Evolutionary conservation across 2,113 vertebrate species (phyloP), one percentile per base, ranked within the genome.

Genomic region (Crotalus helleri): DNA sequence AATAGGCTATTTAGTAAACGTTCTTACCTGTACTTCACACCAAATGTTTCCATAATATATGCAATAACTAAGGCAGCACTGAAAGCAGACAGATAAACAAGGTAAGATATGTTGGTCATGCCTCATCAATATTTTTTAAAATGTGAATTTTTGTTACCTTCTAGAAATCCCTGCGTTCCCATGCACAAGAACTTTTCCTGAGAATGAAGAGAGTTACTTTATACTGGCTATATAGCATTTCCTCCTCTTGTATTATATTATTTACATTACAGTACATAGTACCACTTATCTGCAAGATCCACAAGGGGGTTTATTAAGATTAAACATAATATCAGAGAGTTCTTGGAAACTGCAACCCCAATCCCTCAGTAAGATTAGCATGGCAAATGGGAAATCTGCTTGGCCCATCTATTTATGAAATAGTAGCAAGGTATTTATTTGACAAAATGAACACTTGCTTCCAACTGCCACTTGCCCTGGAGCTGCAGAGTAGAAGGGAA

Each of bases 21-120:
- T 44, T 55, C 96, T 96, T 96, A 99, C 99, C 99, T 99, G 98
- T 99, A 99, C 95, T 99, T 99, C 96, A 99, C 98, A 94, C 99
- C 99, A 97, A 99, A 99, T 26, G 99, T 99, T 98, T 99, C 99
- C 99, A 99, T 99, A 96, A 99, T 98, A 96, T 99, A 99, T 55
- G 99, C 99, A 97, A 99, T 99, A 96, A 99, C 99, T 98, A 99
- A 99, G 97, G 99, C 99, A 98, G 99, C 99, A 97, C 99, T 99
- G 96, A 88, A 98, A 96, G 93, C 88, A 4, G 92, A 90, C 53
- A 53, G 92, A 74, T 3, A 51, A 15, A 23, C 0, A 94, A 26
- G 17, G 1, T 49, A 85, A 17, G 15, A 49, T 39, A 91, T 49
- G 93, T 17, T 29, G 55, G 57, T 58, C 81, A 59, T 6, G 49